Evolutionary conservation across 2,113 vertebrate species (phyloP).

Genomic region (Limnothrissa miodon): DNA sequence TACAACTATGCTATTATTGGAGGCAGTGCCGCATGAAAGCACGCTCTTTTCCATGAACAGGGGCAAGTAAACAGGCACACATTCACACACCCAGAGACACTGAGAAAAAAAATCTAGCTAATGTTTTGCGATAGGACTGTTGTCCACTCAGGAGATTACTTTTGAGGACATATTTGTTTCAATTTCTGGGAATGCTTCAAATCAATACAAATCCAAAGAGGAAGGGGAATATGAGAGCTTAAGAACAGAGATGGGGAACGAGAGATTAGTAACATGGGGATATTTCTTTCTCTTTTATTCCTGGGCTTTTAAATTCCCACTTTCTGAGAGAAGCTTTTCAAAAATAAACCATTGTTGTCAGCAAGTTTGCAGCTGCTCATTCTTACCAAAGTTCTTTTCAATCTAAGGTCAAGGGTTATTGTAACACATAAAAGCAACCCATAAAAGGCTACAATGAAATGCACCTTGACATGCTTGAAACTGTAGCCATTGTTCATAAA

Average conservation of each 20-base stretch:
- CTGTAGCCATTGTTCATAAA: too few species aligned
- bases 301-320: too few species aligned
- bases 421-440: too few species aligned
- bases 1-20: neutral
- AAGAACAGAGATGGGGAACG: slow-evolving; percentile 4
- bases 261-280: neutral
- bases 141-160: neutral
- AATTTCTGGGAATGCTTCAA: slow-evolving; percentile 24
- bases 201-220: neutral
- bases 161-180: slow-evolving; percentile 27
- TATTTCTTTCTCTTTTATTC: neutral
- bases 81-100: neutral
- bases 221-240: neutral
- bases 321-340: too few species aligned
- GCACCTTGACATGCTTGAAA: too few species aligned
- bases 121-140: neutral
- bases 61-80: neutral
- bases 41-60: neutral
- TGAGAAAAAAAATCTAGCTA: neutral
- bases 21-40: neutral
- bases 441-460: too few species aligned
- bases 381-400: too few species aligned
- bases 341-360: too few species aligned
- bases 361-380: too few species aligned
- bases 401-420: too few species aligned